These are phyloP conservation scores for Boloria selene DNA, from an alignment of 2,888 invertebrate species.

Conservation along the genomic window DNA sequence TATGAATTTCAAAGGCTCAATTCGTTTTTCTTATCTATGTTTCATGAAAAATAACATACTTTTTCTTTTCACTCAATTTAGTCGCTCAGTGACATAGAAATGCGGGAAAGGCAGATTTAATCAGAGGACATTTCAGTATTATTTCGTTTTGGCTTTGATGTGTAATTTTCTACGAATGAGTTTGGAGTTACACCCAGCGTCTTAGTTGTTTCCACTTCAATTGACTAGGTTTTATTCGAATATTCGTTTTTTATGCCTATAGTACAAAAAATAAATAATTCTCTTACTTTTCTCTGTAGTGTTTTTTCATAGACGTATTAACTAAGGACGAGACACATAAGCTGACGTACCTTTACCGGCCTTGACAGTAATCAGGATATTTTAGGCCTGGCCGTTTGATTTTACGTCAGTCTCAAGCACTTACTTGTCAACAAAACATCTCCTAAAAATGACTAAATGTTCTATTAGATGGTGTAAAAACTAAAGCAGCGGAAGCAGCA, in stretches of 20 bases:
- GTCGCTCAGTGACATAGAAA: conserved; percentile 35
- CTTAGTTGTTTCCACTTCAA: conserved; percentile 55
- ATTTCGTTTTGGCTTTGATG: conserved; percentile 34
- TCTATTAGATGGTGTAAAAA: no score
- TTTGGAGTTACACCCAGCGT: conserved; percentile 46
- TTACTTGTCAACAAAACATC: no score
- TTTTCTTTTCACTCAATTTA: conserved; percentile 36
- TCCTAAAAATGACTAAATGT: no score
- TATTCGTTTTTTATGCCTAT: conserved; percentile 14
- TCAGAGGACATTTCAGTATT: conserved; percentile 41
- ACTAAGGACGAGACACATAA: no score
- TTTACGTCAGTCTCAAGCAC: no score
- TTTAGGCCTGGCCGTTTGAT: no score
- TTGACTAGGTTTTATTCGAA: conserved; percentile 32
- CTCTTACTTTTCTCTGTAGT: neutral
- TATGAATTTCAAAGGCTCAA: neutral
- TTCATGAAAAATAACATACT: conserved; percentile 15
- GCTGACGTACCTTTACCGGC: no score
- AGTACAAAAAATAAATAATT: conserved; percentile 1
- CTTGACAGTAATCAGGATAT: no score
- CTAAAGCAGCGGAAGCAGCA: no score
- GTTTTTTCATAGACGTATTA: no score
- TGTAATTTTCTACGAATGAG: conserved; percentile 41
- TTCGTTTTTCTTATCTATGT: neutral
- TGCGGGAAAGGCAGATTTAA: conserved; percentile 36